These are phyloP conservation scores for Tetrax tetrax DNA, from an alignment of 2,113 vertebrate genomes.

Conservation along the genomic window DNA sequence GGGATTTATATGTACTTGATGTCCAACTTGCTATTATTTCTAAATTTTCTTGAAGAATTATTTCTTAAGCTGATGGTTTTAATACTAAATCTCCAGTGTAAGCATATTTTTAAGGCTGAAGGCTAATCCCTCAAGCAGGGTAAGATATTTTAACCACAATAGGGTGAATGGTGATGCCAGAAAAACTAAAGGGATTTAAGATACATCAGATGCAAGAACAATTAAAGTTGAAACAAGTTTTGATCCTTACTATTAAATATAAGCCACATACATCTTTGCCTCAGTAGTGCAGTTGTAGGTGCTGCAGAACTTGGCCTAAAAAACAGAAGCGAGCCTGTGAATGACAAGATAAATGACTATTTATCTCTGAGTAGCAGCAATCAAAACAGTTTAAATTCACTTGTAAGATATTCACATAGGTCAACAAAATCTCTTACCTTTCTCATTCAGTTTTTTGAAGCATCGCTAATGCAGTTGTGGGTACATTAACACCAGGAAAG, in stretches of 20 bases:
- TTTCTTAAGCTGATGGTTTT: neutral
- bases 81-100: neutral
- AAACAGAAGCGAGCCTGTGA: neutral
- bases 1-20: neutral
- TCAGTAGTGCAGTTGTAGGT: neutral
- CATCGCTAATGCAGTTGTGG: rapidly evolving
- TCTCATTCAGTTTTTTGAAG: neutral
- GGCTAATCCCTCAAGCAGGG: neutral
- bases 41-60: neutral
- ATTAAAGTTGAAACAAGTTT: neutral
- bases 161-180: neutral
- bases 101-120: neutral
- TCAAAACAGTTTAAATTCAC: neutral
- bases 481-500: neutral
- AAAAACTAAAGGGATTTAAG: neutral
- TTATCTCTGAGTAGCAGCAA: neutral
- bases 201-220: neutral
- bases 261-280: neutral
- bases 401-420: neutral
- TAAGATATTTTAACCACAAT: neutral
- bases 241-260: neutral
- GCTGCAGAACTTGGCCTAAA: neutral
- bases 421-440: neutral
- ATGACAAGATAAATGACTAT: neutral
- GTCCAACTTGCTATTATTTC: neutral